Evolutionary conservation across 2,113 vertebrate genomes (phyloP).

Genomic region (Illadopsis cleaveri): DNA sequence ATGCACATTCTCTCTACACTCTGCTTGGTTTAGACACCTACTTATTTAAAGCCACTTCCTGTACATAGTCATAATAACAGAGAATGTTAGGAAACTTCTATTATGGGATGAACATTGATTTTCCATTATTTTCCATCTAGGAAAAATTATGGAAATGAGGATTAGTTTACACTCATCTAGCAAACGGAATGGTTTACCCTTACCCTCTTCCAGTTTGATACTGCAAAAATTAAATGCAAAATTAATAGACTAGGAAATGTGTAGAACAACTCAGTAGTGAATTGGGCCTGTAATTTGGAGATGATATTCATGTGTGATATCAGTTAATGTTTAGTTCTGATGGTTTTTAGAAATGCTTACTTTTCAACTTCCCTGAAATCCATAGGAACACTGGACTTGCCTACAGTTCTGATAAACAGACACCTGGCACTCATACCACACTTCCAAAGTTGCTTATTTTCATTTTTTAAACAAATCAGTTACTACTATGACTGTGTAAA

Average conservation of each 20-base stretch:
- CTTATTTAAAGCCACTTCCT: not conserved
- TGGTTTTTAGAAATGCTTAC: not conserved
- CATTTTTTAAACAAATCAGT: constrained; percentile 13
- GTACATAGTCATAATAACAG: not conserved
- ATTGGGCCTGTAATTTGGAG: not conserved
- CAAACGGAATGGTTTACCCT: not conserved
- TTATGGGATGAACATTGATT: not conserved
- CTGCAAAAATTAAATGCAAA: not conserved
- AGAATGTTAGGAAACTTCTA: not conserved
- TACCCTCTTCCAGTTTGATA: not conserved
- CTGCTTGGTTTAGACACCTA: not conserved
- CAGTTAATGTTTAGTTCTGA: not conserved
- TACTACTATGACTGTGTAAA: not conserved
- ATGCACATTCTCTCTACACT: not conserved
- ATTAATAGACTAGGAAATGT: not conserved
- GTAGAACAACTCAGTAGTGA: not conserved
- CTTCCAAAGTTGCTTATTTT: not conserved
- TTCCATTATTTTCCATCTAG: not conserved
- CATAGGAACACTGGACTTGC: not conserved
- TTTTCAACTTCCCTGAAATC: not conserved
- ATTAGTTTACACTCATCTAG: not conserved
- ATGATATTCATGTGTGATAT: not conserved
- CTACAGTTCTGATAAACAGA: not conserved
- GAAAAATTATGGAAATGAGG: not conserved
- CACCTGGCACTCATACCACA: not conserved